Percentiles rank a stretch among this genome's conserved stretches.
Evolutionary conservation across 2,888 invertebrate species (phyloP).

Genomic region (Drosophila cognata): DNA sequence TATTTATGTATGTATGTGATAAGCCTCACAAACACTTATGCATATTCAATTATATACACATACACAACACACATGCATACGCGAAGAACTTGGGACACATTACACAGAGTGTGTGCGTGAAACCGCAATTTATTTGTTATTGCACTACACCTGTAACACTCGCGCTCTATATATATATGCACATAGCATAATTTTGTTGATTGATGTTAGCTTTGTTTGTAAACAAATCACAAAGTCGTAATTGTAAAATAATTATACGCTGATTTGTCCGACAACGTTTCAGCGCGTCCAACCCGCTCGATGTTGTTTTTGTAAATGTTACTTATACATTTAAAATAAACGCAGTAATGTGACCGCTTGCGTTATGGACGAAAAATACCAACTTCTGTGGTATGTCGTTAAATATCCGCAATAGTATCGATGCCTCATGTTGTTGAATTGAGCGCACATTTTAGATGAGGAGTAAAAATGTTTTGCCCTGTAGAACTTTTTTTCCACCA

Average conservation of each 20-base stretch:
- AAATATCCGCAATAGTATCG: conserved; percentile 19
- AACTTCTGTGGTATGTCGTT: conserved; percentile 9
- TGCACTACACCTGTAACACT: conserved; percentile 53
- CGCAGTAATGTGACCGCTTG: conserved; percentile 36
- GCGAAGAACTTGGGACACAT: conserved; percentile 15
- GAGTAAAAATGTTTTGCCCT: neutral
- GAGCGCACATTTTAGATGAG: conserved; percentile 8
- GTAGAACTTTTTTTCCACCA: neutral
- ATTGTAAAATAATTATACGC: conserved; percentile 61
- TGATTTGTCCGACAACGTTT: conserved; percentile 48
- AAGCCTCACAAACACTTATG: conserved; percentile 25
- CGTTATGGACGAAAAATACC: conserved; percentile 24
- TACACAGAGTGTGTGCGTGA: conserved; percentile 13
- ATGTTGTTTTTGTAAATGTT: conserved; percentile 58
- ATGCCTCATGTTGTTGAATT: conserved; percentile 4
- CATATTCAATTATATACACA: conserved; percentile 32
- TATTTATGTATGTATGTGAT: conserved; percentile 19
- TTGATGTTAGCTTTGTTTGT: conserved; percentile 50
- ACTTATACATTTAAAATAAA: conserved; percentile 43
- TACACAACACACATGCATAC: conserved; percentile 35
- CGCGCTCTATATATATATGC: conserved; percentile 12
- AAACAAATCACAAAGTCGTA: conserved; percentile 62
- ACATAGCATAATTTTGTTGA: conserved; percentile 33
- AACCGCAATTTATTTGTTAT: conserved; percentile 37
- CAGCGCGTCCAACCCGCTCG: conserved; percentile 56